phyloP scores from a whole-genome alignment of 1,140 invertebrate genomes.

The Ceratoteleas bidentatus region DNA sequence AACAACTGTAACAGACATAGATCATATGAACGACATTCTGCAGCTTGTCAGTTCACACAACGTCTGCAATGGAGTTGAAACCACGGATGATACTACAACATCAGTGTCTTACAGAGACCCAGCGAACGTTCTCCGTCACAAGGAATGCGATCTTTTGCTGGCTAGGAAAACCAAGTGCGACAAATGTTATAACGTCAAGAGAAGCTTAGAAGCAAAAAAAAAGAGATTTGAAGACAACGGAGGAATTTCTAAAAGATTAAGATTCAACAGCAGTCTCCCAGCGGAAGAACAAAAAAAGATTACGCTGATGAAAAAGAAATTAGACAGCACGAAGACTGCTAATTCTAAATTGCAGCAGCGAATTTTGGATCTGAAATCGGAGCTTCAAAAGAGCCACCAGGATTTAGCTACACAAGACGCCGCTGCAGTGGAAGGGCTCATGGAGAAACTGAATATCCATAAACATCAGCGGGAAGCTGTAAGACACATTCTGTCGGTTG shows the following conservation, averaged over 20 bases:
- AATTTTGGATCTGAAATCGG: not conserved
- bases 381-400: slow-evolving; percentile 4
- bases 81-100: not conserved
- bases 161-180: slow-evolving; percentile 6
- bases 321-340: not conserved
- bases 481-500: slow-evolving; percentile 2
- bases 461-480: slow-evolving; percentile 11
- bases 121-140: not conserved
- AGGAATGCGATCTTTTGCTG: not conserved
- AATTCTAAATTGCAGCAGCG: slow-evolving; percentile 2
- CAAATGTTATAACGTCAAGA: slow-evolving; percentile 8
- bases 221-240: not conserved
- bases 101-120: slow-evolving; percentile 4
- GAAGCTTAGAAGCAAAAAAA: slow-evolving; percentile 1
- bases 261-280: not conserved
- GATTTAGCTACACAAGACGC: not conserved
- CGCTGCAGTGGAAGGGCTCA: not conserved
- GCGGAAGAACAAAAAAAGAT: slow-evolving; percentile 1
- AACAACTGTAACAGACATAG: too few relatives aligned
- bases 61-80: not conserved
- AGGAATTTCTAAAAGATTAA: not conserved
- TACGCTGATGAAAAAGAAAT: not conserved
- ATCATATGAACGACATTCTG: not conserved
- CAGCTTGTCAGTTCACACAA: not conserved
- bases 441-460: slow-evolving; percentile 8